Evolutionary conservation across 2,888 invertebrate species (phyloP), one percentile per base, ranked within the genome.

Genomic region (Pterobdella sp.): DNA sequence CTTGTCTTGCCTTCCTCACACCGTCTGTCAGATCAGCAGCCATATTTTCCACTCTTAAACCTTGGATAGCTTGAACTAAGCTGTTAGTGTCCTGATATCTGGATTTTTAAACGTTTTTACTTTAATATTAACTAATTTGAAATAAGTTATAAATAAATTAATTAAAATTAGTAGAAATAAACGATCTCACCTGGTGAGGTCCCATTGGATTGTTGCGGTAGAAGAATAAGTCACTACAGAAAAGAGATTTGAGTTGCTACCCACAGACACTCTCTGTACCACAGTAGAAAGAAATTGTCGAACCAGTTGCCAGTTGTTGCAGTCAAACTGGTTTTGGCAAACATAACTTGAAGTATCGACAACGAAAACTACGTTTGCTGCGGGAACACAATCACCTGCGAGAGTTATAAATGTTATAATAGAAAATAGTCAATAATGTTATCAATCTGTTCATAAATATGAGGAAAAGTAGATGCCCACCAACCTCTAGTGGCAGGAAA

Each of bases 341-440:
- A 56, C n/a, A n/a, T 4, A 4, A n/a, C n/a, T 26, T 3, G 60
- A 56, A 56, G n/a, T 56, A 26, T 56, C 60, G 4, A 56, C 60
- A 7, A 56, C 60, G 60, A 56, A 56, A 22, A 56, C 60, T 7
- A 56, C n/a, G 60, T 56, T 26, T 56, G 60, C 60, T 22, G 60
- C 4, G 14, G 4, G 3, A 26, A n/a, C 7, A 56, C 14, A 56
- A 3, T 56, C 60, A 7, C n/a, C 14, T n/a, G 60, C 3, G 18
- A 26, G 18, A 26, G 60, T 7, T 42, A 18, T 42, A 18, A 18
- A 14, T 42, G 42, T 42, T 42, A 18, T 42, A 18, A 42, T 7
- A 18, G 42, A 14, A 42, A 14, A 7, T 7, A 14, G 18, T 7
- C 18, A 14, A 18, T 7, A 18, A 18, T 42, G 42, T 42, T 7